Base-by-base conservation (phyloP, 2,113 vertebrate species). In the Porphyrio hochstetteri region DNA sequence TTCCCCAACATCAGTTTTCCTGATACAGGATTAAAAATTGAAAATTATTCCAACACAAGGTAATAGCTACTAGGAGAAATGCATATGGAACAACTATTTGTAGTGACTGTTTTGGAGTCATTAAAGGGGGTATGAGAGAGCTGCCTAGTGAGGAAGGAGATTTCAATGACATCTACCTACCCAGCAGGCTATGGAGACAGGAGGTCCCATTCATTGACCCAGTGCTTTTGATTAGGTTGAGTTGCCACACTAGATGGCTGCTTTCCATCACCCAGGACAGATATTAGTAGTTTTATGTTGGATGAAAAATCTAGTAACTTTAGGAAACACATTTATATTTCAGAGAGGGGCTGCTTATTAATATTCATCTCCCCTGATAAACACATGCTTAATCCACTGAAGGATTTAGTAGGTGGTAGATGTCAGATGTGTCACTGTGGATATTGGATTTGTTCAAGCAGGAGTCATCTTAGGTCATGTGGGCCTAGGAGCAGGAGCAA, bases 321-420 rank as follows among this genome's bases (percentile, higher is more conserved):
- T 68, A 86, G 29, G 72, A 92, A 33, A 77, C 36, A 16, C 33
- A 74, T 86, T 92, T 83, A 75, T 33, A 57, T 81, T 92, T 90
- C 69, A 60, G 56, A 64, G 71, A 78, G 15, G 36, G 44, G 57
- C n/a, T 91, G n/a, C 82, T 84, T 78, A 83, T 96, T 96, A 96
- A 86, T 78, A 97, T 94, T 96, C 21, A 81, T 88, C 27, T 64
- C 38, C 23, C 68, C 33, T 83, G 79, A 77, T 86, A 93, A 83
- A 90, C 88, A 70, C 12, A 71, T 83, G 75, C 61, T 72, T 93
- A 90, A 95, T 93, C 76, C 82, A 92, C 53, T 68, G 33, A 86
- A 94, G 92, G 82, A 68, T 90, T 96, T 88, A 82, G 96, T 7
- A 24, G 77, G 53, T 38, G 65, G n/a, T 53, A 36, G 72, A 75